Base-by-base conservation (phyloP, 2,888 invertebrate species). In the Minunthozetes semirufus region DNA sequence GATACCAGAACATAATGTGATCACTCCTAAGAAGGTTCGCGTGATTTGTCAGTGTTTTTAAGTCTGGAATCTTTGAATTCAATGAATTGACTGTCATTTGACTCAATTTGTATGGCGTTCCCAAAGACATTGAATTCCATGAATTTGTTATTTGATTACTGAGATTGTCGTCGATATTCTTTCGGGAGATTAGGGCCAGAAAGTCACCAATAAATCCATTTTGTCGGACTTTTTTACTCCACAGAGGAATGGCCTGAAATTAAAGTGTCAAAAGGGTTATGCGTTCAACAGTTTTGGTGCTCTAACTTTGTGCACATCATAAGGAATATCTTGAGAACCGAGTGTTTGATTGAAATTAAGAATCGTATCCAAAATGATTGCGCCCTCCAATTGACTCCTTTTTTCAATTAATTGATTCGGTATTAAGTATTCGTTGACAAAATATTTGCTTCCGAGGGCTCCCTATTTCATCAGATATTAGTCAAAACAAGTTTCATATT, bases 1-100 rank as follows among this genome's bases (percentile, higher is more conserved):
- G 80, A 74, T 81, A 82, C 82, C 82, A 82, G 78, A 82, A 83
- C 27, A 81, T 78, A 13, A 81, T 79, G 75, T 83, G 82, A 74
- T 83, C 83, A 75, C 81, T 81, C 48, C 81, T 77, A n/a, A 83
- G 76, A 71, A 82, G 81, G 76, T 82, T 81, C 9, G 81, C 76
- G 78, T 82, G 81, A 50, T 80, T 78, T 11, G 79, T 77, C 0
- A 82, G 76, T 5, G 79, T 75, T 8, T 80, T 79, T 46, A 80
- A 73, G 13, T 78, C 77, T 1, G 82, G 82, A 33, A 80, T 74
- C 11, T 80, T 77, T 4, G 78, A 78, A 8, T 79, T 78, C 71
- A 81, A 74, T 0, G 80, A 79, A 59, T 80, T 77, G 8, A 78
- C 76, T 61, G 79, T 80, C 27, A 82, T 59, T 61, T 78, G 78